Conservation (phyloP, 2,113 vertebrate genomes). For the Sinocyclocheilus anshuiensis region DNA sequence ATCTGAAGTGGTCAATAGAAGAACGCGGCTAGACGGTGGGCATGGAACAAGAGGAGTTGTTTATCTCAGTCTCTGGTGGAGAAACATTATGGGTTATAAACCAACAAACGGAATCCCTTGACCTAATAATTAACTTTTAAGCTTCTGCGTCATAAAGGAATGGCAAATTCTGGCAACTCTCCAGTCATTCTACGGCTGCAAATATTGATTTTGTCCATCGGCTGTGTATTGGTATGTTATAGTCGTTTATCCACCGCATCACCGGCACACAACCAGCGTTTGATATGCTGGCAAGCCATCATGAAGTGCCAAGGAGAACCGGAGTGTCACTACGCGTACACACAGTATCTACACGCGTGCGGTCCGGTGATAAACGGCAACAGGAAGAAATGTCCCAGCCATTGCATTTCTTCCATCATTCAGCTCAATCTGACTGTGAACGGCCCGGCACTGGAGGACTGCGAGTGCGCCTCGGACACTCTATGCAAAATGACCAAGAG, state of each 20-base stretch:
- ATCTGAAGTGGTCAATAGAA: not conserved
- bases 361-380: slow-evolving; percentile 78
- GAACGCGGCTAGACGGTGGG: not conserved
- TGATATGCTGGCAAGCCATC: slow-evolving; percentile 92
- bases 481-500: slow-evolving; percentile 84
- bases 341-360: slow-evolving; percentile 86
- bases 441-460: slow-evolving; percentile 87
- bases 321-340: slow-evolving; percentile 88
- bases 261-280: slow-evolving; percentile 77
- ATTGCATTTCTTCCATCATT: slow-evolving; percentile 90
- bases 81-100: not conserved
- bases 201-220: slow-evolving; percentile 43
- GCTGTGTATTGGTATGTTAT: slow-evolving; percentile 51
- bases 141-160: slow-evolving; percentile 61
- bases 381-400: slow-evolving; percentile 86
- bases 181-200: slow-evolving; percentile 55
- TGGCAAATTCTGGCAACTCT: slow-evolving; percentile 60
- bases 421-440: slow-evolving; percentile 87
- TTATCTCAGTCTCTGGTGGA: not conserved
- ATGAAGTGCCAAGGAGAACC: slow-evolving; percentile 85
- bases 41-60: slow-evolving; percentile 23
- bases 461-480: slow-evolving; percentile 86
- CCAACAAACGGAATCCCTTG: slow-evolving; percentile 68
- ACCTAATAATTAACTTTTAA: slow-evolving; percentile 72
- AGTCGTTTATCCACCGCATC: slow-evolving; percentile 67